A percentile compares a stretch with the other conserved stretches of the same genome.
These are phyloP conservation scores for Thalassarche chlororhynchos DNA, from an alignment of 2,113 vertebrate genomes.

Conservation along the genomic window DNA sequence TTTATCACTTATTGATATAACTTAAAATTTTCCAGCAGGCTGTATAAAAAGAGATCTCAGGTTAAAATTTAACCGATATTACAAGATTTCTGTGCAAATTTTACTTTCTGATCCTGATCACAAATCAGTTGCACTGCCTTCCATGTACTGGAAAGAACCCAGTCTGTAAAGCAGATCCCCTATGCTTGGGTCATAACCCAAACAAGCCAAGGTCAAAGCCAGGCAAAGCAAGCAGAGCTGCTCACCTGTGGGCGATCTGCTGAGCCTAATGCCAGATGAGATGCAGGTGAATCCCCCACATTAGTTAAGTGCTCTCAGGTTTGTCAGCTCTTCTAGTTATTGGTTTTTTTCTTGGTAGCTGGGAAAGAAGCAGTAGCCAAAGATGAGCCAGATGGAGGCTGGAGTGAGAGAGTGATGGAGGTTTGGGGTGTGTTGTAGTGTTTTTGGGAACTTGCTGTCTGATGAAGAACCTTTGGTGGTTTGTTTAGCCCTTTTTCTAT, in stretches of 20 bases:
- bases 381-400: background rate
- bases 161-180: background rate
- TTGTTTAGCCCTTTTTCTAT: background rate
- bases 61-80: background rate
- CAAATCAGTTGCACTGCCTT: accelerated
- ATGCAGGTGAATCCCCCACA: background rate
- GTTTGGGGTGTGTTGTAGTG: background rate
- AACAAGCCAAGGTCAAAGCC: background rate
- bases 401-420: background rate
- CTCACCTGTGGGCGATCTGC: background rate
- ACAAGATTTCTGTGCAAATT: background rate
- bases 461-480: no score
- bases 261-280: background rate
- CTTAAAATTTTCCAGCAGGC: background rate
- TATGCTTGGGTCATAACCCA: background rate
- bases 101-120: background rate
- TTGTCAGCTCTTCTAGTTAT: background rate
- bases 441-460: background rate
- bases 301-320: background rate
- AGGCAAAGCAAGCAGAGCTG: background rate
- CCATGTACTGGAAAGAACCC: background rate
- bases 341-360: background rate
- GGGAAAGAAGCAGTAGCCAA: background rate
- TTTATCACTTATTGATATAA: background rate
- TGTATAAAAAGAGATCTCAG: background rate